Evolutionary conservation across 1,140 invertebrate species (phyloP), one percentile per base, ranked within the genome.

Genomic region (Brachionus rubens): DNA sequence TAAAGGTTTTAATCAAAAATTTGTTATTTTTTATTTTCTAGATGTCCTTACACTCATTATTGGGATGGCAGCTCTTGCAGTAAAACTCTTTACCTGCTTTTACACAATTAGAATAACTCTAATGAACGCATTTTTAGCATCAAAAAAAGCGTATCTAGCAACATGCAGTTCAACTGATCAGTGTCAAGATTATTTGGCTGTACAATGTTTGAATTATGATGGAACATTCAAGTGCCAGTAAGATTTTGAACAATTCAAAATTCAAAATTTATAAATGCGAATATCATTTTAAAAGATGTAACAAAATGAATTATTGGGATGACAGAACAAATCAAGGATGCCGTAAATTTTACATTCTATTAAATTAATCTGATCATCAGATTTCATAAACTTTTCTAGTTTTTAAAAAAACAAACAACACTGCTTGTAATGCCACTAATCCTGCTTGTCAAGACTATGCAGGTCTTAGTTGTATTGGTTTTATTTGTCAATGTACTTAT

Each of bases 181-280:
- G 21, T 70, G 65, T 30, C 14, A 50, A 50, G 41, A 70, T 24
- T 46, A 70, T 21, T 50, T 70, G 19, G 65, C 65, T 16, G 21
- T 70, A n/a, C 3, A 21, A 30, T 70, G 65, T 24, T 50, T 70
- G n/a, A n/a, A n/a, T n/a, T n/a, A n/a, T n/a, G n/a, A n/a, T n/a
- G n/a, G n/a, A 28, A 28, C 43, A 10, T 70, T 28, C 41, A 47
- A 70, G 19, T n/a, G 28, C 26, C 43, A 33, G 54, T 59, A 59
- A 21, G 5, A 48, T n/a, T n/a, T n/a, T n/a, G n/a, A n/a, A n/a
- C n/a, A n/a, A n/a, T n/a, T n/a, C n/a, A n/a, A n/a, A n/a, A n/a
- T n/a, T n/a, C n/a, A n/a, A n/a, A n/a, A n/a, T n/a, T n/a, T n/a
- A n/a, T n/a, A n/a, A n/a, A n/a, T n/a, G n/a, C n/a, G n/a, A n/a